Percentiles rank a stretch among this genome's conserved stretches.
These are phyloP conservation scores for roundworm (Caenorhabditis elegans) DNA, from an alignment of 1,140 invertebrate species.

Conservation along the genomic window DNA sequence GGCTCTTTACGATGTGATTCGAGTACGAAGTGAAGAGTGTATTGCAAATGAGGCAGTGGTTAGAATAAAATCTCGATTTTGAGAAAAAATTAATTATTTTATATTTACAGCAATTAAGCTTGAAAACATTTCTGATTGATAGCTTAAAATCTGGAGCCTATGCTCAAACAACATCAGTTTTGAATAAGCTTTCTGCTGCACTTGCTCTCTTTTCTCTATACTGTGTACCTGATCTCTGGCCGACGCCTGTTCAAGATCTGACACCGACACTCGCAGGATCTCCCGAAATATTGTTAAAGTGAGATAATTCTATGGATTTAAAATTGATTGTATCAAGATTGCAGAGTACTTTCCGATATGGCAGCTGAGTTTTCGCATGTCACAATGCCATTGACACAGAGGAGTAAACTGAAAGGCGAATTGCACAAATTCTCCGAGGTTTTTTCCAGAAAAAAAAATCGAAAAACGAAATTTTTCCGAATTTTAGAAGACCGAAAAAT, in stretches of 20 bases:
- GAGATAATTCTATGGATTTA: no score
- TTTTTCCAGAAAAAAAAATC: no score
- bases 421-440: not conserved
- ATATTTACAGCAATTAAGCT: not conserved
- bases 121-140: constrained; percentile 2
- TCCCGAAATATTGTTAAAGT: constrained; percentile 2
- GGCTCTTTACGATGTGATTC: not conserved
- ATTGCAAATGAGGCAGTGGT: not conserved
- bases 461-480: no score
- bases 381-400: not conserved
- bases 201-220: not conserved
- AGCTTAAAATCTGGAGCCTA: not conserved
- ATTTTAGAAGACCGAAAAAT: no score
- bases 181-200: not conserved
- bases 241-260: not conserved
- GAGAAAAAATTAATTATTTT: not conserved
- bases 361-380: not conserved
- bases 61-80: not conserved
- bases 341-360: constrained; percentile 4
- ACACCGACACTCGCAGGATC: not conserved
- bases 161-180: not conserved
- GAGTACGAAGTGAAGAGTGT: not conserved
- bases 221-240: not conserved
- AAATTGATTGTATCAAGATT: not conserved
- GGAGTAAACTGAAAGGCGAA: not conserved